Evolutionary conservation across 2,113 vertebrate genomes (phyloP).

Genomic region (Thymallus thymallus): DNA sequence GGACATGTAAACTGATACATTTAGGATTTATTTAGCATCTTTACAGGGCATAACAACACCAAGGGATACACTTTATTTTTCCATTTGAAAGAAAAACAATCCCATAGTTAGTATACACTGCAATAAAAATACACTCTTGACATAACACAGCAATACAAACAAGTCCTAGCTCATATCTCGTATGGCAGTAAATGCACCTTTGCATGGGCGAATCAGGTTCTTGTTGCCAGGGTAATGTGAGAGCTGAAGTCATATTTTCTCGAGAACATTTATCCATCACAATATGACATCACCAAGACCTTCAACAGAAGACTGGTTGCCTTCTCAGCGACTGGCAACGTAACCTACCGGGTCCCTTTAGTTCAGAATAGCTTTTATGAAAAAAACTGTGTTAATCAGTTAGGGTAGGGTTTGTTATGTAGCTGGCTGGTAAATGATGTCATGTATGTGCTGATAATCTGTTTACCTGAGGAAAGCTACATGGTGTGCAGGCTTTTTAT

Average conservation of each 20-base stretch:
- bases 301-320: background rate
- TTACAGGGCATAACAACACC: too few species aligned
- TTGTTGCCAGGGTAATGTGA: background rate
- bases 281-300: slow-evolving; percentile 3
- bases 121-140: too few species aligned
- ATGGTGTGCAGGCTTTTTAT: background rate
- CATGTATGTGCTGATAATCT: too few species aligned
- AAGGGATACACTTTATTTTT: too few species aligned
- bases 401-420: background rate
- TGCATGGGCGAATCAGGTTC: too few species aligned
- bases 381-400: background rate
- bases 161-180: too few species aligned
- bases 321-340: background rate
- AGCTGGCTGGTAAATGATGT: background rate
- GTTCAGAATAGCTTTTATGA: background rate
- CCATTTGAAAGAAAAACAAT: too few species aligned
- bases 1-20: too few species aligned
- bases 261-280: background rate
- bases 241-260: background rate
- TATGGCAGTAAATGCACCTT: too few species aligned
- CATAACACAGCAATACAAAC: too few species aligned
- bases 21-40: too few species aligned
- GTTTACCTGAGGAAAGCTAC: background rate
- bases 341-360: background rate
- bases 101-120: too few species aligned